Evolutionary conservation across 1,140 invertebrate genomes (phyloP).

Genomic region (Homarus americanus): DNA sequence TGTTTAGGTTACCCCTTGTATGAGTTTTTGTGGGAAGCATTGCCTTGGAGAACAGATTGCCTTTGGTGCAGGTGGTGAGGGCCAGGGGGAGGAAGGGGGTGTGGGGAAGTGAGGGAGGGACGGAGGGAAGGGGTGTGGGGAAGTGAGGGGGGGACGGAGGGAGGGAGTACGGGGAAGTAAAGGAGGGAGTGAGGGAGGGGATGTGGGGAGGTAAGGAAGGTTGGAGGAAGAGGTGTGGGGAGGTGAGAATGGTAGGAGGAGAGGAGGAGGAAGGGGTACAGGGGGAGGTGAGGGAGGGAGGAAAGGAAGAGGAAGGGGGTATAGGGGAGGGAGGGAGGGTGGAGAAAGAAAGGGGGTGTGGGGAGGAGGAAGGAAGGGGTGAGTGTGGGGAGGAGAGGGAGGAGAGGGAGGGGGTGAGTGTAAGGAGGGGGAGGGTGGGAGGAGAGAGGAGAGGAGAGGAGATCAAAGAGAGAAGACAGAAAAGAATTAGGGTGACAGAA

Average conservation of each 20-base stretch:
- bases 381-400: too few relatives aligned
- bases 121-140: background rate
- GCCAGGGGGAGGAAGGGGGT: conserved; percentile 13
- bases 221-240: background rate
- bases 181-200: background rate
- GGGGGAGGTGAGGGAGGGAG: too few relatives aligned
- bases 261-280: background rate
- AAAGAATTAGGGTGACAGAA: too few relatives aligned
- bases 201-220: background rate
- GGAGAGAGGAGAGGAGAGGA: background rate
- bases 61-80: conserved; percentile 56
- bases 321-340: background rate
- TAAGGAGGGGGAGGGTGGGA: background rate
- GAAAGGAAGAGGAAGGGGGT: background rate
- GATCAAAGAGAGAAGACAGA: too few relatives aligned
- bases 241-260: background rate
- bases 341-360: background rate
- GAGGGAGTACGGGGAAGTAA: background rate
- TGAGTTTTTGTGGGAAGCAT: conserved; percentile 69
- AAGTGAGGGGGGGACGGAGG: background rate
- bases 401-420: background rate
- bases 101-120: background rate
- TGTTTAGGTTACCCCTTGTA: conserved; percentile 73
- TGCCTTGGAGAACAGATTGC: conserved; percentile 66
- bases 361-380: background rate